These are phyloP conservation scores for Burhinus bistriatus DNA, from an alignment of 2,113 vertebrate genomes.

Conservation along the genomic window DNA sequence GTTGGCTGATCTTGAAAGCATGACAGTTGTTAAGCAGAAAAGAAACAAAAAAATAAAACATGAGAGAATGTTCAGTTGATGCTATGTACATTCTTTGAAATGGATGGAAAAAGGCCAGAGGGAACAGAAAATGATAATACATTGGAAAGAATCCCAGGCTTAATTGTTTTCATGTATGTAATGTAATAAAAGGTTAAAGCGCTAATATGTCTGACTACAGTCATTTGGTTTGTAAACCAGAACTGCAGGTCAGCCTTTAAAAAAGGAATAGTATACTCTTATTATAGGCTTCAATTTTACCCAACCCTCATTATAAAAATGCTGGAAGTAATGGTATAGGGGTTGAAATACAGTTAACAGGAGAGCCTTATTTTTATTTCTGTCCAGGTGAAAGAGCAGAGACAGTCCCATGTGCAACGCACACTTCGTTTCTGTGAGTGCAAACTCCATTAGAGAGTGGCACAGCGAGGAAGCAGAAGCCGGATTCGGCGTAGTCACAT, in stretches of 20 bases:
- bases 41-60: conserved; percentile 55
- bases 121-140: conserved; percentile 73
- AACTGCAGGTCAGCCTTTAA: conserved; percentile 61
- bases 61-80: conserved; percentile 57
- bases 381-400: not conserved
- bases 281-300: conserved; percentile 34
- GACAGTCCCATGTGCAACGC: accelerated
- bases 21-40: conserved; percentile 64
- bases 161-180: conserved; percentile 76
- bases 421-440: not conserved
- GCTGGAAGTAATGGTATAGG: conserved; percentile 22
- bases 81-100: conserved; percentile 67
- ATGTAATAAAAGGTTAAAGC: conserved; percentile 69
- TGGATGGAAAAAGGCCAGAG: conserved; percentile 73
- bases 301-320: conserved; percentile 17
- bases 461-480: not conserved
- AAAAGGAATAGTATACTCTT: conserved; percentile 17
- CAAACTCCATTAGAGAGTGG: not conserved
- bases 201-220: conserved; percentile 42
- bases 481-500: not conserved
- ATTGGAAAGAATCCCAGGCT: conserved; percentile 66
- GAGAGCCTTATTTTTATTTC: not conserved
- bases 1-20: conserved; percentile 67
- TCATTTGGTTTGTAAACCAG: conserved; percentile 65
- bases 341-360: not conserved